Conservation (phyloP, 2,113 vertebrate species). For the Leptodactylus fuscus region DNA sequence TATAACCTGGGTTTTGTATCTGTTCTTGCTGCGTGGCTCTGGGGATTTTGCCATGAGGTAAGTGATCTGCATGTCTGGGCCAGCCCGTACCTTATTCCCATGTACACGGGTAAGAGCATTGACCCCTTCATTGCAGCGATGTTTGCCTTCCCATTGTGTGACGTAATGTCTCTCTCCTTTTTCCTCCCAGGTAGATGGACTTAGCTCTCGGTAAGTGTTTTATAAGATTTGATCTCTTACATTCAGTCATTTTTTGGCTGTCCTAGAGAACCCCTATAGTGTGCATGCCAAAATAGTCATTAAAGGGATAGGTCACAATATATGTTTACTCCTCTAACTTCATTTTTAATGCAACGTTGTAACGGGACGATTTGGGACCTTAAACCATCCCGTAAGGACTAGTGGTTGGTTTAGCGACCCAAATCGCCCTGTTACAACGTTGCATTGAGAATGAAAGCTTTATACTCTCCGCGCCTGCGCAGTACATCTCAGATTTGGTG, state of each 20-base stretch:
- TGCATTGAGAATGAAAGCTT: no score
- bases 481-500: no score
- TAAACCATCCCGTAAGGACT: no score
- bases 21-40: conserved; percentile 41
- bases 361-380: no score
- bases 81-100: neutral
- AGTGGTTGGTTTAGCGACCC: no score
- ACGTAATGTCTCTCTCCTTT: conserved; percentile 29
- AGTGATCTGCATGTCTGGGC: neutral
- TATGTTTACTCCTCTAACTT: no score
- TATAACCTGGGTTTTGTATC: conserved; percentile 42
- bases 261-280: neutral
- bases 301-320: no score
- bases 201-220: conserved; percentile 47
- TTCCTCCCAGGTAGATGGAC: conserved; percentile 59
- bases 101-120: neutral
- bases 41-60: conserved; percentile 30
- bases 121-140: neutral
- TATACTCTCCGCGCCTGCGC: no score
- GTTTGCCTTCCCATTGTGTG: neutral
- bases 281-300: neutral
- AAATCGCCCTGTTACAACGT: no score
- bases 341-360: no score
- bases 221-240: no score
- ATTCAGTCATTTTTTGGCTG: neutral